Evolutionary conservation across 2,888 invertebrate species (phyloP), one percentile per base, ranked within the genome.

Genomic region (Phaonia tiefii): DNA sequence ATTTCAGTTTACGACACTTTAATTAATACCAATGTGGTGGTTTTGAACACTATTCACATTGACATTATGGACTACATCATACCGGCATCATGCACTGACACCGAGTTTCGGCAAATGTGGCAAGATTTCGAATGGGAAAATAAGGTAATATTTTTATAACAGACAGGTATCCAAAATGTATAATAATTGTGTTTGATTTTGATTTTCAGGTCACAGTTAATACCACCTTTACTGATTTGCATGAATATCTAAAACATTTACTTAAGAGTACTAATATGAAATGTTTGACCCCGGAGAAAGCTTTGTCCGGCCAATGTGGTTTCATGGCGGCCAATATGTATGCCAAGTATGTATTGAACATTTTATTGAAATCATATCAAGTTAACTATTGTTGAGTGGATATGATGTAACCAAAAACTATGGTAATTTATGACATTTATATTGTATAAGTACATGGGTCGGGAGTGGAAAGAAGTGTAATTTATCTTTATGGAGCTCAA

Each of bases 61-160:
- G 99, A 99, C 91, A 99, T 99, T 86, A 98, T 99, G 97, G 99
- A 99, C 92, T 99, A 99, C 92, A 98, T 99, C 88, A 96, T 99
- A 88, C 99, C 99, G 20, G 98, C 98, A 15, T 91, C 93, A 49
- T 99, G 99, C 91, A 96, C 95, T 70, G 99, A 99, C 91, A 94
- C 95, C 0, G 99, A 99, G 92, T 99, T 99, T 93, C 92, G 99
- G 5, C 96, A 97, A 91, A 99, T 99, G 99, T 99, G 99, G 99
- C 98, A 98, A 1, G 99, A 99, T 92, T 99, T 99, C 92, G 99
- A 99, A 92, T 99, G 99, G 99, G 99, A 99, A 92, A 99, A 99
- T 91, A 99, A 99, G 93, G 98, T 93, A 84, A 31, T n/a, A n/a
- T n/a, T 31, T 15, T 49, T 1, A 5, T 49, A n/a, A n/a, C n/a